Base-by-base conservation (phyloP, 2,888 invertebrate genomes). In the Acholoe squamosa region DNA sequence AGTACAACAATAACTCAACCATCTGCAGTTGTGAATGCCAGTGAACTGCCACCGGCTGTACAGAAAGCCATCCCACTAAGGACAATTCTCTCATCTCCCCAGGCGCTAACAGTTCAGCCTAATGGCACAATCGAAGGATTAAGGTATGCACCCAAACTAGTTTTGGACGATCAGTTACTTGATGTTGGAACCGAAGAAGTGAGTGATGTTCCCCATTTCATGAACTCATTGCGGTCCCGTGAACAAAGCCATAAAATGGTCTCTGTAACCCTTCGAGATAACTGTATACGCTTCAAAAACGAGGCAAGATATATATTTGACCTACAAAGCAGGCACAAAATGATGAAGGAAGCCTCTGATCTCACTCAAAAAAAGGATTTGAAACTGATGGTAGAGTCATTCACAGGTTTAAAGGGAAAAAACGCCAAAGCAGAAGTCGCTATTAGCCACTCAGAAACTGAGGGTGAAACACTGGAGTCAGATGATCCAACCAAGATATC, bases 241-340 rank as follows among this genome's bases (percentile, higher is more conserved):
- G 56, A 86, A 22, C 56, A 54, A 25, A 86, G 86, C 54, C 86
- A 86, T 28, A 86, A 52, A 16, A 86, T 86, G 86, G 28, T 54
- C 19, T 52, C 56, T 25, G 56, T 86, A 14, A 52, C 86, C 10
- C 51, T 86, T 12, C 86, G 86, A 0, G 86, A 86, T 25, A 31
- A 54, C 31, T 86, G 86, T 28, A 28, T 54, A 25, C 19, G 28
- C 56, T 86, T 86, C 25, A 52, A 19, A n/a, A 86, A 86, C 52
- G 86, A 86, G 28, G 86, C 86, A 19, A 25, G 12, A 0, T 12
- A 52, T 28, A 86, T 86, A 7, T 16, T 14, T 0, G 31, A 52
- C 10, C 86, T 86, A 1, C 52, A 28, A 25, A n/a, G 5, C 33
- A 80, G 33, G n/a, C 80, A 80, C 80, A 34, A 5, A 19, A 80